Conservation (phyloP, 2,113 vertebrate species). For the Halcyon malimbica region DNA sequence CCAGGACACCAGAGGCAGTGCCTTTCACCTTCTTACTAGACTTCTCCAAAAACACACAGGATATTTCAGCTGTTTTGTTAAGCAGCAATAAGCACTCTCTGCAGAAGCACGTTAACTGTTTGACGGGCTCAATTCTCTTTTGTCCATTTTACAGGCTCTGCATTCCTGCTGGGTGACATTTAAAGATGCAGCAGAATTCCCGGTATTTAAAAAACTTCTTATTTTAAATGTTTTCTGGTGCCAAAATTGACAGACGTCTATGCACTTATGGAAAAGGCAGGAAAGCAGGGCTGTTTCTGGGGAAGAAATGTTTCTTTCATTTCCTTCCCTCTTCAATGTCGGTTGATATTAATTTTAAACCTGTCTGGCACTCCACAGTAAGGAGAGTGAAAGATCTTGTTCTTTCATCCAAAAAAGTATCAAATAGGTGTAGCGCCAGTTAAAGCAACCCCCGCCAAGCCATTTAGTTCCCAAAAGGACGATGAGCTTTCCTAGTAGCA, state of each 20-base stretch:
- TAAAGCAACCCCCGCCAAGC: neutral
- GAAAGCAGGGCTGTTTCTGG: conserved; percentile 39
- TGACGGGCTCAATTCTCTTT: conserved; percentile 21
- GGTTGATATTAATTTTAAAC: conserved; percentile 53
- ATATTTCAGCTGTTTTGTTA: conserved; percentile 10
- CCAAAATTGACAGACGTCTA: conserved; percentile 47
- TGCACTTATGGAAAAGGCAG: conserved; percentile 31
- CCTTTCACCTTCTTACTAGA: conserved; percentile 14
- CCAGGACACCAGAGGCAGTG: neutral
- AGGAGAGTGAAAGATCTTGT: conserved; percentile 16
- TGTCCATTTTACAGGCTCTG: neutral
- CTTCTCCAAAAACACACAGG: neutral
- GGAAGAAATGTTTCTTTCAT: conserved; percentile 61
- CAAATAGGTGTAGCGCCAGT: neutral
- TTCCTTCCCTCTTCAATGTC: conserved; percentile 14
- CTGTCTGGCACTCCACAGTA: neutral
- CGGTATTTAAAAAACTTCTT: conserved; percentile 36
- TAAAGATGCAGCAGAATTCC: conserved; percentile 40
- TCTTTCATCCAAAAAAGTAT: conserved; percentile 35
- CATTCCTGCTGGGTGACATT: conserved; percentile 7
- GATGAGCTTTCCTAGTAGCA: neutral
- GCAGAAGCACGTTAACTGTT: neutral
- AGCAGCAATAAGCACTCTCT: neutral
- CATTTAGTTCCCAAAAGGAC: neutral
- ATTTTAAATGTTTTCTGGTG: conserved; percentile 45